A percentile compares a stretch with the other conserved stretches of the same genome.
These are phyloP conservation scores for Fregetta grallaria DNA, from an alignment of 2,113 vertebrate genomes.

Conservation along the genomic window DNA sequence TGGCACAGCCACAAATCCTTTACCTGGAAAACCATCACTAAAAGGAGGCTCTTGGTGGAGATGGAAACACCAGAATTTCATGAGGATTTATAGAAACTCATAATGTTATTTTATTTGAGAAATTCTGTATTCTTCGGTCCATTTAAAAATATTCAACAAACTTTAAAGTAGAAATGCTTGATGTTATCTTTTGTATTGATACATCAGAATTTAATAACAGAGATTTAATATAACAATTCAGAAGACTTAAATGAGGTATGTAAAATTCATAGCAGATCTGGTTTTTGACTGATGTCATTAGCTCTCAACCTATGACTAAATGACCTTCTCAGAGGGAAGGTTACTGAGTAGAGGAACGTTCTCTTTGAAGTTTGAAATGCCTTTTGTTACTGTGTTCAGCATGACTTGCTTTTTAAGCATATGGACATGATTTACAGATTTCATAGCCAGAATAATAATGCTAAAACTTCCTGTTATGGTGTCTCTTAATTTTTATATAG, in stretches of 20 bases:
- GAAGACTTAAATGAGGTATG: neutral
- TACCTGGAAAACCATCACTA: neutral
- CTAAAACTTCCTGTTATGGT: neutral
- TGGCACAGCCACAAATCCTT: neutral
- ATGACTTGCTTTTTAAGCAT: conserved; percentile 16
- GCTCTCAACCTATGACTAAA: conserved; percentile 20
- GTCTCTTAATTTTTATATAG: neutral
- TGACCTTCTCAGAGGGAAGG: conserved; percentile 8
- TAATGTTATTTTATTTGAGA: neutral
- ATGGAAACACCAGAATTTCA: neutral
- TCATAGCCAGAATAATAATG: neutral
- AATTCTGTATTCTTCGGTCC: neutral
- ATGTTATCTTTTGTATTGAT: neutral
- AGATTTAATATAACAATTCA: neutral
- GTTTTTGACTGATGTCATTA: neutral
- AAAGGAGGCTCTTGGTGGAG: neutral
- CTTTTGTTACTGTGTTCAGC: conserved; percentile 34
- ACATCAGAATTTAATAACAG: neutral
- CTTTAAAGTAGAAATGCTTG: neutral
- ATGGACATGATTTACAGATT: conserved; percentile 38
- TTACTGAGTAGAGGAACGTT: neutral
- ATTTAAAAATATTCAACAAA: neutral
- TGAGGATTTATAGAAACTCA: neutral
- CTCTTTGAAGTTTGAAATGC: conserved; percentile 41
- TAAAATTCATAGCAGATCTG: conserved; percentile 13